Percentiles rank a stretch among this genome's conserved stretches.
Conservation (phyloP, 2,113 vertebrate species). For the Callospermophilus lateralis region DNA sequence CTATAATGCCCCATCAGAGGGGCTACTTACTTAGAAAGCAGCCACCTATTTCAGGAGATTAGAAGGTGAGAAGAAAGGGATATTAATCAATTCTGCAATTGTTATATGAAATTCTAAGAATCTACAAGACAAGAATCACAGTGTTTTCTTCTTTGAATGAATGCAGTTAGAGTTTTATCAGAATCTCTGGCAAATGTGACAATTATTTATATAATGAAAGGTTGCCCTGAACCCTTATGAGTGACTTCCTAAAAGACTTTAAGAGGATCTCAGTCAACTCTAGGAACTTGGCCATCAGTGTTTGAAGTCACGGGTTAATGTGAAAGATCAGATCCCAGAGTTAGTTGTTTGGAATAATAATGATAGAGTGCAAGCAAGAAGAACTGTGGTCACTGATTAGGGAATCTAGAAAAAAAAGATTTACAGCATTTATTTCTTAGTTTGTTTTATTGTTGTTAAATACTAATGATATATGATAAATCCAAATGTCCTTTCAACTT, state of each 20-base stretch:
- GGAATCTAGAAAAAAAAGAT: slow-evolving; percentile 13
- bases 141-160: neutral
- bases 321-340: neutral
- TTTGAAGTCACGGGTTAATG: slow-evolving; percentile 20
- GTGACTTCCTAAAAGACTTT: slow-evolving; percentile 38
- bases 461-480: neutral
- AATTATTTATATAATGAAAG: neutral
- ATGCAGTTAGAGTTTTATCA: neutral
- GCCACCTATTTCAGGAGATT: neutral
- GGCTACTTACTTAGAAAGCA: neutral
- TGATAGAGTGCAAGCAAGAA: neutral
- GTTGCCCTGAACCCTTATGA: neutral
- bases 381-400: slow-evolving; percentile 3
- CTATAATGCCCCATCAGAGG: neutral
- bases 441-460: slow-evolving; percentile 21
- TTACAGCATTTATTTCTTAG: slow-evolving; percentile 16
- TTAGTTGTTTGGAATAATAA: slow-evolving; percentile 33
- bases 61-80: neutral
- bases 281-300: slow-evolving; percentile 2
- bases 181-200: neutral
- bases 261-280: neutral
- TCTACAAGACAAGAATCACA: neutral
- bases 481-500: slow-evolving; percentile 29
- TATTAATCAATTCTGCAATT: neutral
- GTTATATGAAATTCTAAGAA: neutral